phyloP scores from a whole-genome alignment of 2,113 vertebrate species.

The Mohoua ochrocephala region DNA sequence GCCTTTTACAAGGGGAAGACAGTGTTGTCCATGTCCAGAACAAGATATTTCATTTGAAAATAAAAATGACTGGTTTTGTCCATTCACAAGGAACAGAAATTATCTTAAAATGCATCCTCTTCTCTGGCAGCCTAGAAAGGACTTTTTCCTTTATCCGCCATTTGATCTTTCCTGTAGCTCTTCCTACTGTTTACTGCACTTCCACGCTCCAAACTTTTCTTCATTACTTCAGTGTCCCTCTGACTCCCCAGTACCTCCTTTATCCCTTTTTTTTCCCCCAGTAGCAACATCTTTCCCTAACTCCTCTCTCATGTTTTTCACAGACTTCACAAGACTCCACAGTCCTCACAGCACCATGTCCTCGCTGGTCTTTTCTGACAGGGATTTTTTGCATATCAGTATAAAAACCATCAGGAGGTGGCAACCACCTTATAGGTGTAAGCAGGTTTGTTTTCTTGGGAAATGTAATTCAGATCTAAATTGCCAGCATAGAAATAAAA shows the following conservation, averaged over 20 bases:
- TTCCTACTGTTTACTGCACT: not conserved
- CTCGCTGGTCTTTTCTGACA: not conserved
- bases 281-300: not conserved
- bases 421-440: not conserved
- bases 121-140: not conserved
- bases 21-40: not conserved
- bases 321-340: not conserved
- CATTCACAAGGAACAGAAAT: not conserved
- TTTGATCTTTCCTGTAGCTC: not conserved
- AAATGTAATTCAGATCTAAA: not conserved
- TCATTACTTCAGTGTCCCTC: not conserved
- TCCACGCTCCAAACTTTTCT: not conserved
- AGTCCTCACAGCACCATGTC: not conserved
- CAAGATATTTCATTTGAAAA: not conserved
- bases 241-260: not conserved
- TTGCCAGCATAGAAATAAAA: not conserved
- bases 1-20: not conserved
- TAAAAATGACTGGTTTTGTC: not conserved
- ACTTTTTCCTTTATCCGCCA: not conserved
- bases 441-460: not conserved
- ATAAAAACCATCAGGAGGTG: not conserved
- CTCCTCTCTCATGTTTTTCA: not conserved
- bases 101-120: not conserved
- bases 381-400: not conserved
- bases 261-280: fast-evolving